Evolutionary conservation across 2,888 invertebrate genomes (phyloP), one percentile per base, ranked within the genome.

Genomic region (Drosophila fulvimacula): DNA sequence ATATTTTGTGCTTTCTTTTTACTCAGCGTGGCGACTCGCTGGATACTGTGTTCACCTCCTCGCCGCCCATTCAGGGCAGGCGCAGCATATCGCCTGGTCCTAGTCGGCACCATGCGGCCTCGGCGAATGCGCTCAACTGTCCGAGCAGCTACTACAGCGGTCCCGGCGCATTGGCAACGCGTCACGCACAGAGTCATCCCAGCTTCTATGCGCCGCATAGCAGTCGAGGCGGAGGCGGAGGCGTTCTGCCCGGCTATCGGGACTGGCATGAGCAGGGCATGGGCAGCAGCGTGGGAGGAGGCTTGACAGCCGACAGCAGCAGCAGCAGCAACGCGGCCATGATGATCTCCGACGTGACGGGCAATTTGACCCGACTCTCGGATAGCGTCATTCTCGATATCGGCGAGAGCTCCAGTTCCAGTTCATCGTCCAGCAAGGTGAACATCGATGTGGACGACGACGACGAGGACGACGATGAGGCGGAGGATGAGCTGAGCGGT

Each of bases 21-120:
- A 34, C 0, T 27, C 0, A 95, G 95, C 93, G 95, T 81, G 95
- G 95, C 34, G 95, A 95, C 89, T 95, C 95, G 0, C 90, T 95
- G 72, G 95, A 95, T 69, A 95, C 95, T 3, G 94, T 95, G 32
- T 95, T 95, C 74, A 94, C 94, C 49, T 94, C 94, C 56, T 95
- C 95, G 15, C 95, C 95, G n/a, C 90, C 91, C 13, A 84, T 85
- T 4, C 89, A 84, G 65, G 77, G 90, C 30, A 65, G 86, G 11
- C 79, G 84, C 48, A 90, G 88, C 49, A 73, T 82, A 56, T 91
- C 91, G 32, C 91, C 92, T 0, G 85, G 89, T 27, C 86, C 90
- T 2, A 90, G 84, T 38, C 81, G 83, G 1, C 71, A 83, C 48
- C 88, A 83, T 60, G 69, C 84, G 44, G 61, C 86, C 38, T 89